Evolutionary conservation across 2,888 invertebrate species (phyloP).

Genomic region (Idaea straminata): DNA sequence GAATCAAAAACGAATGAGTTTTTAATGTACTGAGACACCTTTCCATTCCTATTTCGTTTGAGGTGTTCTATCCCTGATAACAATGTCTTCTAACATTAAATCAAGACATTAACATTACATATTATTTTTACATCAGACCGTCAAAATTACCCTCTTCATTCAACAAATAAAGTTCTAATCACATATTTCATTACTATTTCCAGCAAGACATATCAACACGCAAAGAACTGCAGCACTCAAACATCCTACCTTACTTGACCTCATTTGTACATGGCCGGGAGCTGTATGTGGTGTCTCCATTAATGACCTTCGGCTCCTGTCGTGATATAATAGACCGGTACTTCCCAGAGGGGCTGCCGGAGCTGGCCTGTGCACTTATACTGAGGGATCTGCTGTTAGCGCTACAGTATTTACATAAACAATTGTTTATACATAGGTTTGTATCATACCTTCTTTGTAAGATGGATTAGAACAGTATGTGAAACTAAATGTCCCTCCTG

Average conservation of each 20-base stretch:
- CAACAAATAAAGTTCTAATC: neutral
- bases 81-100: too few relatives aligned
- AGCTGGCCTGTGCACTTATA: conserved; percentile 89
- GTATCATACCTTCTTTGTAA: conserved; percentile 7
- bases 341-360: conserved; percentile 89
- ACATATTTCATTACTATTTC: conserved; percentile 34
- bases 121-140: too few relatives aligned
- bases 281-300: conserved; percentile 88
- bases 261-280: conserved; percentile 89
- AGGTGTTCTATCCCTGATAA: too few relatives aligned
- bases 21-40: too few relatives aligned
- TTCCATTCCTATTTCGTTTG: too few relatives aligned
- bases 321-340: conserved; percentile 87
- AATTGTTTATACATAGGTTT: conserved; percentile 91
- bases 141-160: neutral
- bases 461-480: too few relatives aligned
- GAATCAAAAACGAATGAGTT: too few relatives aligned
- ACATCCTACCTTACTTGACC: conserved; percentile 87
- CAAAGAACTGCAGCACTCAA: conserved; percentile 88
- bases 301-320: conserved; percentile 92
- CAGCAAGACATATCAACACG: conserved; percentile 90
- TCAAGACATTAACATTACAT: too few relatives aligned
- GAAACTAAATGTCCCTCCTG: too few relatives aligned
- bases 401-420: conserved; percentile 90
- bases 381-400: conserved; percentile 89